Percentiles rank a stretch among this genome's conserved stretches.
Evolutionary conservation across 23 tunicate genomes (phyloP).

Genomic region (Ciona savignyi): DNA sequence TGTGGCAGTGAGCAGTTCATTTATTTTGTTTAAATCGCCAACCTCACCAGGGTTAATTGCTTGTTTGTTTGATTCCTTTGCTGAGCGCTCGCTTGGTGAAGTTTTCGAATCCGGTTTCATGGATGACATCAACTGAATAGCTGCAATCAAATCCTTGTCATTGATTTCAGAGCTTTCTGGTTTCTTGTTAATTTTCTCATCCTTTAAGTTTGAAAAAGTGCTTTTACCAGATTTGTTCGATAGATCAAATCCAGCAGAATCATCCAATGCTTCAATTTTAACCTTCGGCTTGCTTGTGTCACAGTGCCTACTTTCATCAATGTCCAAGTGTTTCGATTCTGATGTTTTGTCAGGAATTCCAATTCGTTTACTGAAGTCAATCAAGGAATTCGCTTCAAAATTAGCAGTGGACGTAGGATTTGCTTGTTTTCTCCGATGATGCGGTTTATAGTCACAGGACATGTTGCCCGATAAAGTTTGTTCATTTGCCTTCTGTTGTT

Average conservation of each 20-base stretch:
- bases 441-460: no score
- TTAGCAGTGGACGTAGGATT: conserved; percentile 21
- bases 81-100: neutral
- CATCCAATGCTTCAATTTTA: neutral
- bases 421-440: conserved; percentile 22
- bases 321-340: neutral
- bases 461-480: no score
- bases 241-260: neutral
- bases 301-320: no score
- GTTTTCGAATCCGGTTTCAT: neutral
- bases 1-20: conserved; percentile 40
- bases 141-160: neutral
- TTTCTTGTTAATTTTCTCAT: neutral
- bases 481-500: no score
- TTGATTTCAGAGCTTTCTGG: neutral
- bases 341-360: neutral
- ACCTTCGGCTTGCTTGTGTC: neutral
- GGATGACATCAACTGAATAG: neutral
- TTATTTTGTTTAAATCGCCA: conserved; percentile 32
- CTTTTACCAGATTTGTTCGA: neutral
- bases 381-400: neutral
- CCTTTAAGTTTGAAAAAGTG: neutral
- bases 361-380: neutral
- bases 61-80: neutral
- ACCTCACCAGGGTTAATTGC: conserved; percentile 7